Evolutionary conservation across 2,113 vertebrate species (phyloP).

Genomic region (Uria aalge): DNA sequence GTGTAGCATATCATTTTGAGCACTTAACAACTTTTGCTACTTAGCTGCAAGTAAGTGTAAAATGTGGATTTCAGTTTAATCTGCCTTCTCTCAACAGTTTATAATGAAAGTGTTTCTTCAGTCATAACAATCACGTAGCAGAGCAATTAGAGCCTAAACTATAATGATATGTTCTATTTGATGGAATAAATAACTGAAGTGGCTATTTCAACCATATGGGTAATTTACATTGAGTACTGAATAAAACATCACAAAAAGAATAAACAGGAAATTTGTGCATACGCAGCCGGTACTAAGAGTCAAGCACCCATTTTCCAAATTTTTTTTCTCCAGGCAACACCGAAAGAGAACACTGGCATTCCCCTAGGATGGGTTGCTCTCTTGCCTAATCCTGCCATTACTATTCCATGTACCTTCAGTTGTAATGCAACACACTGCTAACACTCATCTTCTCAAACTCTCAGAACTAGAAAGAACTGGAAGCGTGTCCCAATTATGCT

Average conservation of each 20-base stretch:
- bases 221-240: background rate
- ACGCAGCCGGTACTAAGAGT: background rate
- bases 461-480: background rate
- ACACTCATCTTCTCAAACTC: background rate
- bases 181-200: background rate
- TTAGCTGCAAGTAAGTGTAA: background rate
- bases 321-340: background rate
- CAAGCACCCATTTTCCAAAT: background rate
- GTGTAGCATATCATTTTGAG: background rate
- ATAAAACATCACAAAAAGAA: background rate
- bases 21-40: background rate
- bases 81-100: background rate
- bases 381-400: background rate
- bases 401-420: fast-evolving
- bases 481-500: background rate
- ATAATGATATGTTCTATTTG: background rate
- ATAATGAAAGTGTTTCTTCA: background rate
- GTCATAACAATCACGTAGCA: background rate
- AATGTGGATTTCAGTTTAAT: background rate
- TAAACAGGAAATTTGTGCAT: background rate
- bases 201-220: background rate
- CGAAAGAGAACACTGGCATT: background rate
- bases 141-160: background rate
- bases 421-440: background rate
- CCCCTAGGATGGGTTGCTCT: background rate